Base-by-base conservation (phyloP, 1,140 invertebrate genomes). In the Anthonomus grandis region DNA sequence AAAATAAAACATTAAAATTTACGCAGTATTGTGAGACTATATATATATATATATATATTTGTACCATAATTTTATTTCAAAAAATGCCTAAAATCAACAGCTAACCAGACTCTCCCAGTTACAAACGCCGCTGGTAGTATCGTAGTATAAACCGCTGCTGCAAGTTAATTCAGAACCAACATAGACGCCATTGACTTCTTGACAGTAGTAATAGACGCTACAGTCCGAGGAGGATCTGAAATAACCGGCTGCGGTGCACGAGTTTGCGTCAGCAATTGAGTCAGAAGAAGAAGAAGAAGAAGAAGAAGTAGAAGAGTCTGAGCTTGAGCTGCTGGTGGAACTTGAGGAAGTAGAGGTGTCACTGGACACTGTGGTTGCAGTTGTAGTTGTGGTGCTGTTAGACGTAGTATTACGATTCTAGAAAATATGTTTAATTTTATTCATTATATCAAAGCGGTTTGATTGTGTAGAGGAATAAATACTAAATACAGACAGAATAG, bases 171-270 rank as follows among this genome's bases (percentile, higher is more conserved):
- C 5, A n/a, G 19, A 23, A 4, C 44, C 37, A 9, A 57, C 37
- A 31, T 44, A 61, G 31, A 10, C 39, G 4, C 39, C 45, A 52
- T 45, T 39, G 17, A 41, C 6, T 1, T 15, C 6, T 36, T 46
- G 21, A 27, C 62, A 64, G 34, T 62, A 55, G 27, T 56, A 64
- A 34, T 53, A 64, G 4, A 36, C 48, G 23, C 15, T 52, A 25
- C 59, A 64, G 25, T 62, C 49, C 1, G 24, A 23, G n/a, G 45
- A 18, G 46, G 47, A 38, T 22, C 62, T 49, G 36, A 59, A 46
- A 34, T 55, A 61, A 17, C 62, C 62, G 4, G 31, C 37, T 15
- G 31, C 17, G 1, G 44, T 50, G 36, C 62, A 64, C 3, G 38
- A 37, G 21, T 25, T 34, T 8, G 22, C 15, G 15, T 53, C 24